These are phyloP conservation scores for Strigops habroptila DNA, from an alignment of 2,113 vertebrate genomes.

Conservation along the genomic window DNA sequence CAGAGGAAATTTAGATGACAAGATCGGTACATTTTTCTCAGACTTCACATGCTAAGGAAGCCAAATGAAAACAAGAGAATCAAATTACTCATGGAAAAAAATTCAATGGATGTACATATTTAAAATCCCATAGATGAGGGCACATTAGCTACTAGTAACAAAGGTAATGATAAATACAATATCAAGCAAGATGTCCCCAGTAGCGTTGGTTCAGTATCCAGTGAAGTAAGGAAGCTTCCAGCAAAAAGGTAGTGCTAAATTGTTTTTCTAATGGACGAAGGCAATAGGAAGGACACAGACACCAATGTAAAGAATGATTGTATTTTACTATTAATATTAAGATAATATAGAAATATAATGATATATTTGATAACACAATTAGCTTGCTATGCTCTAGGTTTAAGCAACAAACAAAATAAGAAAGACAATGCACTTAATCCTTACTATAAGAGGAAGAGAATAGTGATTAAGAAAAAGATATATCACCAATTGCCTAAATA, in stretches of 20 bases:
- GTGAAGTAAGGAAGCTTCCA: neutral
- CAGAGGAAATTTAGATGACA: neutral
- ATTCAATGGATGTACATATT: accelerated
- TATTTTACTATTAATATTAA: too few relatives aligned
- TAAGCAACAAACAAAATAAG: too few relatives aligned
- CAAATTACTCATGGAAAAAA: neutral
- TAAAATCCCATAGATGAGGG: neutral
- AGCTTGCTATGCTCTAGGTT: too few relatives aligned
- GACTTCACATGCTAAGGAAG: neutral
- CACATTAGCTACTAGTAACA: neutral
- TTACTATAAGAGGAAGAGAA: too few relatives aligned
- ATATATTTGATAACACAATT: too few relatives aligned
- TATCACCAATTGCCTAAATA: too few relatives aligned
- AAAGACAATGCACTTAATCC: too few relatives aligned
- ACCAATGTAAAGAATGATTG: too few relatives aligned
- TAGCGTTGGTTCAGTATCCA: neutral
- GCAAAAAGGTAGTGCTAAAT: neutral
- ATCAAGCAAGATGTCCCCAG: neutral
- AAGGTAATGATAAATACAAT: neutral
- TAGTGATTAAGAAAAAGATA: too few relatives aligned
- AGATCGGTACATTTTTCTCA: neutral
- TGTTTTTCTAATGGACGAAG: too few relatives aligned
- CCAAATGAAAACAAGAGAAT: neutral
- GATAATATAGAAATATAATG: too few relatives aligned
- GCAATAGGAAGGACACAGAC: too few relatives aligned